Evolutionary conservation across 1,140 invertebrate species (phyloP), one percentile per base, ranked within the genome.

Genomic region (Glomeris maerens): DNA sequence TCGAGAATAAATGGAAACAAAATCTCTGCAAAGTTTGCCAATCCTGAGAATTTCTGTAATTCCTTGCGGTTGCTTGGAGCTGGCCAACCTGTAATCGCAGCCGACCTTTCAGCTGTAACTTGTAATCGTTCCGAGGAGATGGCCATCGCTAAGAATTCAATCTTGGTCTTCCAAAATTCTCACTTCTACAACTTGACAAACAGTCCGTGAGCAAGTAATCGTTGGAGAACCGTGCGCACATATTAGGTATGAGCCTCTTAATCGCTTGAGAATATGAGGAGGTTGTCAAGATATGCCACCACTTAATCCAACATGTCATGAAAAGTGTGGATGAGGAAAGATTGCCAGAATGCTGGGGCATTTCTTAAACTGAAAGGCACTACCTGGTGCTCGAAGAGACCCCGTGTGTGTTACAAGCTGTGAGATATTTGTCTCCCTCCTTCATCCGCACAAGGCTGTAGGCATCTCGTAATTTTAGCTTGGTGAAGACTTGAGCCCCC

Each of bases 11-110:
- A 55, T 48, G 29, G 49, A 21, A 10, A 69, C 64, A 49, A 66
- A 66, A 13, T 58, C 49, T 17, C 67, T 47, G 49, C 64, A 70
- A 47, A 69, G 7, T 56, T 54, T 1, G 57, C 47, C 27, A 68
- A 28, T 2, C 65, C 66, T 2, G 66, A 39, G 48, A 67, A 64
- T 0, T 52, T 52, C 47, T 56, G 49, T 3, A 59, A 28, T 22
- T 54, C 48, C 20, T 54, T 45, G 25, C 52, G 21, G 45, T 54
- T 55, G 22, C 13, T 58, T 21, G 54, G 54, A 2, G 2, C 17
- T 14, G 44, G 26, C 13, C 38, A 54, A 5, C 55, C 26, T 21
- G 13, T 17, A 2, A 56, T 42, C 3, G 14, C 29, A 49, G 14
- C 17, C 1, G 52, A 42, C 45, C 49, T 58, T 7, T 22, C 20